Conservation (phyloP, 92 coral and sea anemone species). For the Phenganax marumi region DNA sequence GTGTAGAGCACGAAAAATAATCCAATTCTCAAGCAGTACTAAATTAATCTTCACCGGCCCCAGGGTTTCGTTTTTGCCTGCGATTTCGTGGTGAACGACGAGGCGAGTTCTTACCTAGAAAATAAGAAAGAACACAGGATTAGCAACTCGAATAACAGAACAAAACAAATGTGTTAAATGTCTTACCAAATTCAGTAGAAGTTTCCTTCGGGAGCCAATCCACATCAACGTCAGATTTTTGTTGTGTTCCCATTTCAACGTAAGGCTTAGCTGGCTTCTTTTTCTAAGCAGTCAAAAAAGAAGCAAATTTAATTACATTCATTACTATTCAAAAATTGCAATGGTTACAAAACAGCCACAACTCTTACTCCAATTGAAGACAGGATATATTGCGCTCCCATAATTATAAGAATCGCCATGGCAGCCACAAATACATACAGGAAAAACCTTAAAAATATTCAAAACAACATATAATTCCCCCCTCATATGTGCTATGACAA, state of each 20-base stretch:
- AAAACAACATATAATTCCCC: background rate
- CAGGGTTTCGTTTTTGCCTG: slow-evolving; percentile 97
- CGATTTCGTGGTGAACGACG: slow-evolving; percentile 99
- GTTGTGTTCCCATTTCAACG: slow-evolving; percentile 95
- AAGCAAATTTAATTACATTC: background rate
- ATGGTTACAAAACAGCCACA: slow-evolving; percentile 1
- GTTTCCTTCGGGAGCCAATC: slow-evolving; percentile 99
- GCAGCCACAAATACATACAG: slow-evolving; percentile 93
- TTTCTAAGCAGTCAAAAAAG: slow-evolving; percentile 50
- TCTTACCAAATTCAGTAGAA: slow-evolving; percentile 89
- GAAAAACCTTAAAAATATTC: slow-evolving; percentile 64
- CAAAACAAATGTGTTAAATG: background rate
- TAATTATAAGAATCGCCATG: slow-evolving; percentile 67
- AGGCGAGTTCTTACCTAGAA: slow-evolving; percentile 78
- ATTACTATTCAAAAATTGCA: background rate
- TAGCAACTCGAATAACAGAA: background rate
- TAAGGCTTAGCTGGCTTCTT: slow-evolving; percentile 74
- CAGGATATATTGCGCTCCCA: slow-evolving; percentile 88
- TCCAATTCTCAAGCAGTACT: background rate
- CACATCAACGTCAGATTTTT: slow-evolving; percentile 84
- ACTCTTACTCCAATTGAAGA: slow-evolving; percentile 76
- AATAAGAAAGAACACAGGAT: background rate
- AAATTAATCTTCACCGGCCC: slow-evolving; percentile 80
- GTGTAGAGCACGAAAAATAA: background rate
- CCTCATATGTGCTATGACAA: too few relatives aligned